Percentiles rank a stretch among this genome's conserved stretches.
Evolutionary conservation across 2,888 invertebrate genomes (phyloP).

Genomic region (Geophilus truncorum): DNA sequence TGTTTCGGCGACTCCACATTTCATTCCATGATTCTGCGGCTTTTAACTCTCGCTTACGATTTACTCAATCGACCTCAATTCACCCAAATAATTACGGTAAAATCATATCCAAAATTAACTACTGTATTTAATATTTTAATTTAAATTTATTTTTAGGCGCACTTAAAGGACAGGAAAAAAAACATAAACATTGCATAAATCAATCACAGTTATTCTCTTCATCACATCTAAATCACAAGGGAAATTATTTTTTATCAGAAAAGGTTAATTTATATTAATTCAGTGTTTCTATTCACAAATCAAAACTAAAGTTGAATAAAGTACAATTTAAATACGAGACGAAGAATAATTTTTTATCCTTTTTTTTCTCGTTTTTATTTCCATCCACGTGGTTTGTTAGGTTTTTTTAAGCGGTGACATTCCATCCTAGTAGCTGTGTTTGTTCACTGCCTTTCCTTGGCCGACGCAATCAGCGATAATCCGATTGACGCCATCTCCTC

Average conservation of each 20-base stretch:
- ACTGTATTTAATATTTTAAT: neutral
- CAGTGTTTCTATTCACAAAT: neutral
- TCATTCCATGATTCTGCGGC: slow-evolving; percentile 60
- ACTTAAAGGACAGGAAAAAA: slow-evolving; percentile 64
- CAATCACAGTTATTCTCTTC: no score
- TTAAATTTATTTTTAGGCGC: slow-evolving; percentile 53
- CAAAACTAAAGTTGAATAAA: neutral
- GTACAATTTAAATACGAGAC: no score
- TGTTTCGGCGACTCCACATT: slow-evolving; percentile 65
- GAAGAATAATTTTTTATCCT: neutral
- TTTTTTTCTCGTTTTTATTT: neutral
- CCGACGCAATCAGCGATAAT: slow-evolving; percentile 15
- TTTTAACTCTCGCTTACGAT: slow-evolving; percentile 69
- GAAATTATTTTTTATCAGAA: no score
- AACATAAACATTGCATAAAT: slow-evolving; percentile 55
- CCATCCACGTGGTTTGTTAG: neutral
- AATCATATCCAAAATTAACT: neutral
- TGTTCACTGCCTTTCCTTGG: neutral
- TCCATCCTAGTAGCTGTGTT: neutral
- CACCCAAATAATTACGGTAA: slow-evolving; percentile 63
- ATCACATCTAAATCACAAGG: no score
- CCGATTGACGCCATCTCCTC: slow-evolving; percentile 8
- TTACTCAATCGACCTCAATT: slow-evolving; percentile 68
- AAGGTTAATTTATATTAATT: neutral
- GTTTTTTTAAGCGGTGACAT: slow-evolving; percentile 17